Evolutionary conservation across 2,113 vertebrate genomes (phyloP), one percentile per base, ranked within the genome.

Genomic region (Equus quagga): DNA sequence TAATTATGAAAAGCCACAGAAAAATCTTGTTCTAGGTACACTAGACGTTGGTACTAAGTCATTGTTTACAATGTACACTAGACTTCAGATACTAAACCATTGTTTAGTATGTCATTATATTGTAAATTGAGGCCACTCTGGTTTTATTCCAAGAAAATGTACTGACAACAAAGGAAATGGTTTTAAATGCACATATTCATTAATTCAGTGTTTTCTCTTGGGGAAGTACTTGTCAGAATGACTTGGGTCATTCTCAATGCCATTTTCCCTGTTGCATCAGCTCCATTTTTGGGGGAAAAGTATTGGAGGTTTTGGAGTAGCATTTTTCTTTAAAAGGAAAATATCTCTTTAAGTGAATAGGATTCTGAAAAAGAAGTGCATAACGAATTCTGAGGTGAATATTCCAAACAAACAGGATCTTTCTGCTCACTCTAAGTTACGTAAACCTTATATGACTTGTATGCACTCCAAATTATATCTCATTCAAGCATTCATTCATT

Each of bases 71-170:
- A 41, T 41, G 36, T 41, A 41, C 36, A 41, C 36, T 3, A 41
- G 36, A 41, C 36, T 41, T 41, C 36, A 41, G 36, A 41, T 41
- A 41, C 36, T 41, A 41, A 41, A 41, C 36, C 36, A 41, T 3
- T 41, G 36, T 41, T 94, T 94, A 64, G 9, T 33, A 49, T 79
- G 8, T 49, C 31, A 54, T 82, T 94, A 62, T 44, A 64, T 70
- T 85, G 5, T 81, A 88, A 95, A 96, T 62, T 89, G 36, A 82
- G 14, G 23, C 24, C 49, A 67, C 11, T 84, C 0, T 85, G 1
- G 69, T 44, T 95, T 97, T 80, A 83, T 70, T 92, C 18, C 46
- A 76, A 67, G 72, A 81, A 91, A 92, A 88, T 58, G 0, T 79
- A 90, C 62, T 51, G 72, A 88, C 8, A 72, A 83, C 8, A 33